phyloP scores from a whole-genome alignment of 2,113 vertebrate genomes.

The Clarias batrachus region DNA sequence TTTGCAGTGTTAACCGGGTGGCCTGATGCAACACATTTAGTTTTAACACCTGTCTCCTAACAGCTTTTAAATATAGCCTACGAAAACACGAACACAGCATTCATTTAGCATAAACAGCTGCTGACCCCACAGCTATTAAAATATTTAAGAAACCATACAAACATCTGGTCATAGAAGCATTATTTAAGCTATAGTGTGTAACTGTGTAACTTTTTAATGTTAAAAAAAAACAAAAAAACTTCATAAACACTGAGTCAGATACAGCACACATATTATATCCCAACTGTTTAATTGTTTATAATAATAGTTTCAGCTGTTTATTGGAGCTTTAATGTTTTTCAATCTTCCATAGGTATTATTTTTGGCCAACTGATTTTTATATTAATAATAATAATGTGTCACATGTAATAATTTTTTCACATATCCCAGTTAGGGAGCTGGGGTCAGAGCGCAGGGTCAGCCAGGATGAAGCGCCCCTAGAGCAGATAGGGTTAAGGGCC shows the following conservation, averaged over 20 bases:
- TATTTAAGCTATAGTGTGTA: not conserved
- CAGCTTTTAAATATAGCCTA: not conserved
- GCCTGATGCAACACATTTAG: not conserved
- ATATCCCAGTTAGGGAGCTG: too few relatives aligned
- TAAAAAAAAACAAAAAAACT: not conserved
- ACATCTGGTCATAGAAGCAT: not conserved
- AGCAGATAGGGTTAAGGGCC: too few relatives aligned
- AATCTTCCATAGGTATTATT: not conserved
- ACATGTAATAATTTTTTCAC: too few relatives aligned
- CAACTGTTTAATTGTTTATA: not conserved
- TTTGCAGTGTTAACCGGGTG: not conserved
- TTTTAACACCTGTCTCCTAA: slow-evolving; percentile 4
- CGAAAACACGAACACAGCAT: not conserved
- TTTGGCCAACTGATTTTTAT: not conserved
- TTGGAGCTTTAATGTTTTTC: not conserved
- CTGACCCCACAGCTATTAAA: not conserved
- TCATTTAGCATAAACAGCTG: not conserved
- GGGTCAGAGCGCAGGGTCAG: too few relatives aligned
- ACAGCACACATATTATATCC: not conserved
- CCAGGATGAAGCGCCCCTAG: too few relatives aligned
- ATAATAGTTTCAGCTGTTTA: not conserved
- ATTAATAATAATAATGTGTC: too few relatives aligned
- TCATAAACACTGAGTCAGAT: not conserved
- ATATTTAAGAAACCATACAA: not conserved
- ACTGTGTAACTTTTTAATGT: not conserved